Evolutionary conservation across 64 coral and sea anemone genomes (phyloP), one percentile per base, ranked within the genome.

Genomic region (Montipora efflorescens): DNA sequence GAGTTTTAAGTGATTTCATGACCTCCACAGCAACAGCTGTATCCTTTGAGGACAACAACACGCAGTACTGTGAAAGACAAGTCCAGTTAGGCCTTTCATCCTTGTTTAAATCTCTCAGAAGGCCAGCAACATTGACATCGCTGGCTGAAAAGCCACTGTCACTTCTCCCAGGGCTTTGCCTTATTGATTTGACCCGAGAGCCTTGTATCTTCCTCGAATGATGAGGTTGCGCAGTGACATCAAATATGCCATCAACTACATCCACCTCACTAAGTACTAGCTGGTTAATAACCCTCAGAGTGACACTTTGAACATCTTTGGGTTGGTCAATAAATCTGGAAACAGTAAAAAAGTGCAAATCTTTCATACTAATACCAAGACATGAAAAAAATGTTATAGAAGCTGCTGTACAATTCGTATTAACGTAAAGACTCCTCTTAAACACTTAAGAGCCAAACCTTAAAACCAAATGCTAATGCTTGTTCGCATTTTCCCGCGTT

Each of bases 251-350:
- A 19, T 78, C 87, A 16, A 92, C 19, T 7, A 85, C 44, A 47
- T 95, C 93, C 71, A 95, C 58, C 14, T 94, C 92, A 16, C 89
- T 89, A 51, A 97, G 83, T 49, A 97, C 87, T 19, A 97, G 78
- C 16, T 95, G 89, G 46, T 87, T 88, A 9, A 95, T 94, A 2
- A 95, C 66, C 83, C 86, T 87, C 13, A 97, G 89, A 66, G 91
- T 91, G 57, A 62, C 13, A 52, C 79, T 81, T 68, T 95, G 96
- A 21, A 97, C 47, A 75, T 62, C 89, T 62, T 90, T 85, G 43
- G 89, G 80, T 23, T 94, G 96, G 5, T 95, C 87, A 36, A 47
- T 77, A 90, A 95, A 98, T 75, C 96, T 98, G 76, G 44, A 74
- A 21, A 58, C 10, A 51, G 16, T 77, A 47, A 45, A 3, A 50